These are phyloP conservation scores for Origma solitaria DNA, from an alignment of 2,113 vertebrate genomes.

Conservation along the genomic window DNA sequence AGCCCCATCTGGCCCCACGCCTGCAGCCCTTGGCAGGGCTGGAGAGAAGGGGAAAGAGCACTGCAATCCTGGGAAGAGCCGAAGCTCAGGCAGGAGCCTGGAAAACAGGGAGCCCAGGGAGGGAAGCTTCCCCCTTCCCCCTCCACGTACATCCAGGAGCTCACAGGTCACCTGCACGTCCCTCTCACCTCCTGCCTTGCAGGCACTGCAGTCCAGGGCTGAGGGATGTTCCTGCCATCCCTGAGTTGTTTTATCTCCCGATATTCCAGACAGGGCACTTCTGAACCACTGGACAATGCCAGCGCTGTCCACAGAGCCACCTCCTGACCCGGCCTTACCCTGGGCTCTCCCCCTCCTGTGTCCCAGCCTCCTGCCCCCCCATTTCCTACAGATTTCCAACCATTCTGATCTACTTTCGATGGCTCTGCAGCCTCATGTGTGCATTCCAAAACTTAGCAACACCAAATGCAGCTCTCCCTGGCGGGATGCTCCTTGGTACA, in stretches of 20 bases:
- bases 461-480: neutral
- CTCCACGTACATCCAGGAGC: accelerated
- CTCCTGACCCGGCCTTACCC: neutral
- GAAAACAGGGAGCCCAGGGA: neutral
- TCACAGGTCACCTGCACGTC: neutral
- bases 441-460: neutral
- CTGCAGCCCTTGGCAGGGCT: neutral
- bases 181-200: neutral
- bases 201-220: neutral
- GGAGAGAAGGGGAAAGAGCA: slow-evolving; percentile 8
- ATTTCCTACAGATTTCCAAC: neutral
- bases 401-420: neutral
- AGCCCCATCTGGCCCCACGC: neutral
- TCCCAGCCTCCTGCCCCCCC: neutral
- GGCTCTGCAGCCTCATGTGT: neutral
- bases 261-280: neutral
- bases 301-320: neutral
- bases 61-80: neutral
- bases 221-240: neutral
- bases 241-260: neutral
- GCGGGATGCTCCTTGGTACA: accelerated
- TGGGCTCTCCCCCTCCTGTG: accelerated
- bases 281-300: neutral
- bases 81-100: neutral
- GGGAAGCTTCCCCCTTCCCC: neutral